Percentiles rank a stretch among this genome's conserved stretches.
Evolutionary conservation across 35 echinoderm and acorn worm species (phyloP).

Genomic region (Patiria miniata): DNA sequence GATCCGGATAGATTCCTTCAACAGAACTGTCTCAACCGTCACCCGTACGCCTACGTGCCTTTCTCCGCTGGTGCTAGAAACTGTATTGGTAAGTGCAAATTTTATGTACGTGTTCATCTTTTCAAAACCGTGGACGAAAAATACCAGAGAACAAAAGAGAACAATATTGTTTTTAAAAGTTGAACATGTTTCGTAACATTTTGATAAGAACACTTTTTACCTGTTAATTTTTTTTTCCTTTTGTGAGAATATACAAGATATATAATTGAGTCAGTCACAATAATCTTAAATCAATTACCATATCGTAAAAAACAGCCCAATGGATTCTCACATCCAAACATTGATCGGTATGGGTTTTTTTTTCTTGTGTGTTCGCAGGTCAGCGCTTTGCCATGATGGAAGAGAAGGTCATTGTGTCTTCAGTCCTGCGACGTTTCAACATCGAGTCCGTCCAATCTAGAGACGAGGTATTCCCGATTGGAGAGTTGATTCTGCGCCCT

Average conservation of each 20-base stretch:
- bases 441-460: conserved; percentile 62
- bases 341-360: background rate
- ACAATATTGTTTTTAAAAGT: too few species aligned
- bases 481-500: conserved; percentile 71
- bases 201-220: too few species aligned
- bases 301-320: too few species aligned
- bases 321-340: background rate
- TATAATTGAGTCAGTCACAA: too few species aligned
- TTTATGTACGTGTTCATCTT: too few species aligned
- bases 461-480: conserved; percentile 61
- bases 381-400: conserved; percentile 96
- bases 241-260: too few species aligned
- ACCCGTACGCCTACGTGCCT: conserved; percentile 88
- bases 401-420: conserved; percentile 88
- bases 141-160: too few species aligned
- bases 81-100: conserved; percentile 82
- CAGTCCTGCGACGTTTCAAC: conserved; percentile 60
- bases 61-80: conserved; percentile 97
- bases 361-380: conserved; percentile 56
- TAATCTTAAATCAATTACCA: too few species aligned
- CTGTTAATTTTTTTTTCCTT: too few species aligned
- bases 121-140: too few species aligned
- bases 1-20: conserved; percentile 81
- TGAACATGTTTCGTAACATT: too few species aligned
- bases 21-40: conserved; percentile 59